These are phyloP conservation scores for Girardia tigrina DNA, from an alignment of 2,888 invertebrate species.

Conservation along the genomic window DNA sequence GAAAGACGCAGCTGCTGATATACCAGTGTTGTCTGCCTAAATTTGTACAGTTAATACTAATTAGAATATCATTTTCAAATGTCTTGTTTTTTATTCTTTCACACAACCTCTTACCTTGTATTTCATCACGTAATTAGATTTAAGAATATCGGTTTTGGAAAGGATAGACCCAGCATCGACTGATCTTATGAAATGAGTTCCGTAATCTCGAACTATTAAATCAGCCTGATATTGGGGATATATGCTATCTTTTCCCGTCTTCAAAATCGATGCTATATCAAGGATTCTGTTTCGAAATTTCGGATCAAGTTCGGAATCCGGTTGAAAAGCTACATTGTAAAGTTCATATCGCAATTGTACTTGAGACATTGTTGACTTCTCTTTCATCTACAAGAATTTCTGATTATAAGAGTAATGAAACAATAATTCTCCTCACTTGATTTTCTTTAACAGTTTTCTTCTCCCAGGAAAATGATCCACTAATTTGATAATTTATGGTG, in stretches of 20 bases:
- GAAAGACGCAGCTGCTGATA: background rate
- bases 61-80: too few relatives aligned
- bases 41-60: too few relatives aligned
- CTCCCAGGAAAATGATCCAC: constrained; percentile 40
- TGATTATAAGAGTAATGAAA: too few relatives aligned
- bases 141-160: constrained; percentile 4
- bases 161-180: constrained; percentile 40
- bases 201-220: constrained; percentile 42
- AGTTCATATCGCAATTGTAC: constrained; percentile 38
- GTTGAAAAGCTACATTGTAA: constrained; percentile 40
- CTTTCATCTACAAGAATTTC: background rate
- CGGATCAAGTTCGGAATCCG: constrained; percentile 39
- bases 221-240: constrained; percentile 42
- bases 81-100: too few relatives aligned
- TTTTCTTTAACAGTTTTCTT: background rate
- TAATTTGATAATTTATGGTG: constrained; percentile 38
- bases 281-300: constrained; percentile 39
- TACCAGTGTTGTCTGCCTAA: too few relatives aligned
- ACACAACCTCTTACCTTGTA: background rate
- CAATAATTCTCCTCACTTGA: too few relatives aligned
- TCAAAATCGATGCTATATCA: constrained; percentile 40
- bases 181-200: constrained; percentile 42
- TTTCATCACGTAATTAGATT: background rate
- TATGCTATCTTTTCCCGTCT: constrained; percentile 39
- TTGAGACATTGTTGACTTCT: constrained; percentile 34